Conservation (phyloP, 1,140 invertebrate species). For the Andricus grossulariae region DNA sequence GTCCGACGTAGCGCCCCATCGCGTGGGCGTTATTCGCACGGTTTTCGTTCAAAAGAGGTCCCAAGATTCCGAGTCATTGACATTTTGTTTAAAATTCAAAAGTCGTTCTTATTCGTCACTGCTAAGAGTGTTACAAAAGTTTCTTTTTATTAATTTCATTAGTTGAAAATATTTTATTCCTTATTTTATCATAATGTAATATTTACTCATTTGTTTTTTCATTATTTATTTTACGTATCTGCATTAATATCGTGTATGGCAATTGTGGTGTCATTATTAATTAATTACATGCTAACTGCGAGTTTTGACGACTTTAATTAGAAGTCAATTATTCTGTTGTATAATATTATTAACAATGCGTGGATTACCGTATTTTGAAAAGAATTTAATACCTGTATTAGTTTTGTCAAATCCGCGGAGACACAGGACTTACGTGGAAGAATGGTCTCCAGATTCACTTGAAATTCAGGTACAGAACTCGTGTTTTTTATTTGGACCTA, state of each 20-base stretch:
- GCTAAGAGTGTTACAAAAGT: too few relatives aligned
- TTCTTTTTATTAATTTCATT: too few relatives aligned
- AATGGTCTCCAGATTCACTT: constrained; percentile 10
- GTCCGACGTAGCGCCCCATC: constrained; percentile 35
- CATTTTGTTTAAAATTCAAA: background rate
- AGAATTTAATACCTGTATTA: constrained; percentile 36
- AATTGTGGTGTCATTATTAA: too few relatives aligned
- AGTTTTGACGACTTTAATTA: background rate
- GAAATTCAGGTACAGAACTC: background rate
- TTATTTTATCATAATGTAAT: too few relatives aligned
- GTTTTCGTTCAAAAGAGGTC: background rate
- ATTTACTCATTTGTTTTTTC: too few relatives aligned
- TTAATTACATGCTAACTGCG: too few relatives aligned
- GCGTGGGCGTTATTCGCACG: constrained; percentile 26
- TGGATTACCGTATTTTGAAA: constrained; percentile 38
- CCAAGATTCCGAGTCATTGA: background rate
- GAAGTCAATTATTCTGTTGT: background rate
- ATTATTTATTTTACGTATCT: too few relatives aligned
- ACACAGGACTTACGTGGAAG: background rate
- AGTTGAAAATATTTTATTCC: too few relatives aligned
- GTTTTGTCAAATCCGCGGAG: background rate
- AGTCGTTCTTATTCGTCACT: background rate
- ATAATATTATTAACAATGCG: constrained; percentile 32
- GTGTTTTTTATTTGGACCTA: too few relatives aligned
- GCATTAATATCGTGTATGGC: too few relatives aligned